Evolutionary conservation across 2,797 vertebrate species (phyloP).

Genomic region (Sandelia bainsii): DNA sequence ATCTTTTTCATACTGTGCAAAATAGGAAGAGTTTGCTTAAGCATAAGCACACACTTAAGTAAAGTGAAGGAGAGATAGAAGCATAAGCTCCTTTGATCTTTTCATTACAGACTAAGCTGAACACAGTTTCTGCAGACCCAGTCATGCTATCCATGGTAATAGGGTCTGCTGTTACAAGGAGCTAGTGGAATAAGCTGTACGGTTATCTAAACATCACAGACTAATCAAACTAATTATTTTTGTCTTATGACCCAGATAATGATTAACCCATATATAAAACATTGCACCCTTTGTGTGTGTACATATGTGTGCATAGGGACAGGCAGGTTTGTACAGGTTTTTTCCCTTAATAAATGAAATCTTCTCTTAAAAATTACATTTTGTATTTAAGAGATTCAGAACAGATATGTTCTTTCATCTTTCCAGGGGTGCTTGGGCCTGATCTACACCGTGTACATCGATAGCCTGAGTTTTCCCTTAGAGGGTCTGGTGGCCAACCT

Average conservation of each 20-base stretch:
- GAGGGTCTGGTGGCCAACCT: constrained; percentile 95
- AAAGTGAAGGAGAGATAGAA: constrained; percentile 31
- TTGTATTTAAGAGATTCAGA: no score
- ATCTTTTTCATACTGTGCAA: constrained; percentile 42
- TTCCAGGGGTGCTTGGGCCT: constrained; percentile 95
- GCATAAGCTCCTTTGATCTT: constrained; percentile 31
- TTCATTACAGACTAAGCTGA: constrained; percentile 23
- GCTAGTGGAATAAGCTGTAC: neutral
- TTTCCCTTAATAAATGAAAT: no score
- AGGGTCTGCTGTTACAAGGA: neutral
- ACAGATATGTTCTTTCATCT: constrained; percentile 39
- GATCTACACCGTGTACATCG: constrained; percentile 96
- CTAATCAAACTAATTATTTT: neutral
- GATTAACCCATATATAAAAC: neutral
- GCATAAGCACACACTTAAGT: constrained; percentile 19
- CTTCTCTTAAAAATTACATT: no score
- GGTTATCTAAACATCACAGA: neutral
- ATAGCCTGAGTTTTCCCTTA: constrained; percentile 92
- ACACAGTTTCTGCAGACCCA: constrained; percentile 27
- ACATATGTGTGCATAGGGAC: no score
- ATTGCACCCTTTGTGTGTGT: neutral
- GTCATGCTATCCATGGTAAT: constrained; percentile 11
- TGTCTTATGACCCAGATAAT: neutral
- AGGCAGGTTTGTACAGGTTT: no score
- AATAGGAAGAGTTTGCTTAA: constrained; percentile 38